Base-by-base conservation (phyloP, 2,888 invertebrate genomes). In the Eupsilia transversa region DNA sequence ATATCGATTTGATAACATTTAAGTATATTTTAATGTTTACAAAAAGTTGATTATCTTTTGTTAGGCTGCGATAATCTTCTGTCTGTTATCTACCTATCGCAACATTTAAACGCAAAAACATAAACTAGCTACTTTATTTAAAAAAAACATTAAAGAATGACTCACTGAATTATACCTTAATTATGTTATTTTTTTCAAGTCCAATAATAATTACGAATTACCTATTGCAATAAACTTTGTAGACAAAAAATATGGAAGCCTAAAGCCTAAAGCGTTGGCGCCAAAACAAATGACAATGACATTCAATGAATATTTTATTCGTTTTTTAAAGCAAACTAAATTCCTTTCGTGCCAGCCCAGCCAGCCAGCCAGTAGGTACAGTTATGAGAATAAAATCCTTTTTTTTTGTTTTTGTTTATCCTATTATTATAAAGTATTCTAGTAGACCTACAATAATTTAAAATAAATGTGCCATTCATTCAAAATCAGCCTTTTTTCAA, bases 21-120 rank as follows among this genome's bases (percentile, higher is more conserved):
- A 54, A 79, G 79, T 79, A 60, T 2, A 52, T 54, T 79, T 72
- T 43, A 72, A 43, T 60, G 73, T 76, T 75, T 23, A n/a, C 23
- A 30, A 73, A 79, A 57, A n/a, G 23, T 7, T 23, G 49, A 43
- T 76, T 72, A 60, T 73, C 49, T n/a, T 49, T 57, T 72, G 5
- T 52, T 70, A n/a, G 1, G 14, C n/a, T n/a, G 12, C 9, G 43
- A 72, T 72, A 72, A 72, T 20, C 20, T 35, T n/a, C 14, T 68
- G 68, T 52, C 60, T 79, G 73, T 35, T 72, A 72, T 30, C 6
- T 43, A 35, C 14, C 43, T 59, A 46, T 33, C 43, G n/a, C 20
- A 30, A 72, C 20, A 60, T 76, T 76, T 46, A n/a, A 46, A 79
- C 17, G 30, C 20, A 33, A 33, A 60, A 54, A 46, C 20, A 54